Evolutionary conservation across 1,140 invertebrate species (phyloP), one percentile per base, ranked within the genome.

Genomic region (Oreohelix idahoensis): DNA sequence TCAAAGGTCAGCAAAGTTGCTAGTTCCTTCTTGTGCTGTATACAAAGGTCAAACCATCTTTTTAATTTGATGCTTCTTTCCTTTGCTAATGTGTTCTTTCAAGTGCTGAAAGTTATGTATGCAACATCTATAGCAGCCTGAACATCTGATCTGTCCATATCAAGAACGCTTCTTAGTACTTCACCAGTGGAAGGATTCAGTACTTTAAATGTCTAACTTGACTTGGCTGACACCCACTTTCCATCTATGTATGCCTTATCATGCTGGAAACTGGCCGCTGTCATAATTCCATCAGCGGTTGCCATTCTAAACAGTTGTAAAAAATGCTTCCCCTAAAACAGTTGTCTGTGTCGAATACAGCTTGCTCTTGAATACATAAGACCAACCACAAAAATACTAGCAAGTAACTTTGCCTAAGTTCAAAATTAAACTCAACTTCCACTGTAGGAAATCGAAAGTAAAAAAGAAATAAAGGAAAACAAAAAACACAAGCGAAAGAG

Each of bases 1-100:
- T 99, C 98, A 5, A 94, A 92, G 0, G 97, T 98, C 82, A 99
- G 94, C 69, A 99, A 95, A 87, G 95, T 91, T 8, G 97, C 96
- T 73, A 99, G 93, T 84, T 96, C 94, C 88, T 96, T 94, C 58
- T 94, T 92, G 90, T 98, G 94, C 89, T 96, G 92, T 35, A 95
- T 94, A 87, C 97, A 94, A 13, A 98, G 88, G 88, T 97, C 94
- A 89, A 95, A 97, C 96, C 96, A 98, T 86, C 95, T 95, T 91
- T 93, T 89, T 17, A 95, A 84, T 35, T 93, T 83, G 32, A 77
- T 74, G 79, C 92, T 89, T 71, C 94, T 87, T 42, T 96, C 96
- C 90, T 97, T 97, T 8, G 96, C 96, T 29, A 96, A 95, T 0
- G 95, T 95, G 36, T 95, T 92, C 83, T 94, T 94, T 96, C 97